These are phyloP conservation scores for Sebastes diaconus DNA, from an alignment of 2,797 vertebrate genomes.

Conservation along the genomic window DNA sequence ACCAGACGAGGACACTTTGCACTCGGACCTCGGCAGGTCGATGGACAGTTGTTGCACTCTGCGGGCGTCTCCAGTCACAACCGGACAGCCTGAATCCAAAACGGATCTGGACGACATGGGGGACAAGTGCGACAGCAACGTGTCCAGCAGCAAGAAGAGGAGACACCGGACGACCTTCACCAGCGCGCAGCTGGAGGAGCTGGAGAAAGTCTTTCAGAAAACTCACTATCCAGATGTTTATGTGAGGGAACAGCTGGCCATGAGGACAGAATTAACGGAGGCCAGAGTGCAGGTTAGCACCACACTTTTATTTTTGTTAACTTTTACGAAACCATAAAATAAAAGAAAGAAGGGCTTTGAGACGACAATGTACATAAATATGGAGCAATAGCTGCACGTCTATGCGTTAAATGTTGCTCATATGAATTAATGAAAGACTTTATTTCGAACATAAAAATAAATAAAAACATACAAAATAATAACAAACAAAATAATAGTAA, in stretches of 20 bases:
- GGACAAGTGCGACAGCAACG: slow-evolving; percentile 95
- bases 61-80: slow-evolving; percentile 85
- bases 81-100: slow-evolving; percentile 79
- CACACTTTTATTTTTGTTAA: not conserved
- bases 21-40: slow-evolving; percentile 85
- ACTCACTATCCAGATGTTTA: slow-evolving; percentile 99
- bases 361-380: too few species aligned
- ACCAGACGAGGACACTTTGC: slow-evolving; percentile 88
- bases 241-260: slow-evolving; percentile 95
- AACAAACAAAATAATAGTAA: too few species aligned
- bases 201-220: slow-evolving; percentile 99
- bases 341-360: not conserved
- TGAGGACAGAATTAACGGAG: slow-evolving; percentile 97
- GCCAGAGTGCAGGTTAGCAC: slow-evolving; percentile 93
- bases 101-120: slow-evolving; percentile 89
- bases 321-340: not conserved
- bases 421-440: too few species aligned
- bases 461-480: too few species aligned
- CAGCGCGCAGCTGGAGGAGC: slow-evolving; percentile 95
- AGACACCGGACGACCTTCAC: slow-evolving; percentile 97
- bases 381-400: not conserved
- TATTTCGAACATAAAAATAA: too few species aligned
- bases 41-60: slow-evolving; percentile 90
- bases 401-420: not conserved
- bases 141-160: slow-evolving; percentile 98